phyloP scores from a whole-genome alignment of 2,888 invertebrate species.

The Polia nebulosa region DNA sequence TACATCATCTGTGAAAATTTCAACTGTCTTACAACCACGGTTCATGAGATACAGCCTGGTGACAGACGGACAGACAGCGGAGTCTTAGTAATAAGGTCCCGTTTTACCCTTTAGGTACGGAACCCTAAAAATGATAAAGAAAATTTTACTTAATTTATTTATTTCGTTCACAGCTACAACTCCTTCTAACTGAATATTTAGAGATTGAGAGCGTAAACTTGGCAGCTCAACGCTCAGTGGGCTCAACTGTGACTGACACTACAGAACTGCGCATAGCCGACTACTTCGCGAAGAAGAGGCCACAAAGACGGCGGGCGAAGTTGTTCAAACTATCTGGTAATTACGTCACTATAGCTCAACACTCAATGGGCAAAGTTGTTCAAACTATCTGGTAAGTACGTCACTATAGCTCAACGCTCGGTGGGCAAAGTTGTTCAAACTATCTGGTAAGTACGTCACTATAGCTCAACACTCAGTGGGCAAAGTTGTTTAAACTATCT shows the following conservation, averaged over 20 bases:
- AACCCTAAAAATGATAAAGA: no score
- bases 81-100: no score
- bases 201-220: constrained; percentile 95
- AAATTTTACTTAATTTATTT: no score
- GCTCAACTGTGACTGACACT: constrained; percentile 46
- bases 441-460: no score
- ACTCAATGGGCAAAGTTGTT: not conserved
- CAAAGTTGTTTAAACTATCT: no score
- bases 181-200: constrained; percentile 96
- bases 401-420: rapidly evolving
- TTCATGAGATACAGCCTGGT: no score
- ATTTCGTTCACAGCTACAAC: constrained; percentile 93
- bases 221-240: constrained; percentile 86
- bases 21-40: no score
- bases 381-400: not conserved
- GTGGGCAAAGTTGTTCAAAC: no score
- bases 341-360: constrained; percentile 17
- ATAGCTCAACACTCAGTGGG: not conserved
- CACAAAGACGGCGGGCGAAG: constrained; percentile 77
- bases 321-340: constrained; percentile 81
- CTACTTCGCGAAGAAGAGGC: constrained; percentile 84
- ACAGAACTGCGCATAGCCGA: constrained; percentile 77
- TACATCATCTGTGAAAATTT: no score
- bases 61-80: no score
- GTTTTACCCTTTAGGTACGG: no score